A percentile compares a stretch with the other conserved stretches of the same genome.
phyloP scores from a whole-genome alignment of 2,888 invertebrate species.

The Onthophagus sagittarius region DNA sequence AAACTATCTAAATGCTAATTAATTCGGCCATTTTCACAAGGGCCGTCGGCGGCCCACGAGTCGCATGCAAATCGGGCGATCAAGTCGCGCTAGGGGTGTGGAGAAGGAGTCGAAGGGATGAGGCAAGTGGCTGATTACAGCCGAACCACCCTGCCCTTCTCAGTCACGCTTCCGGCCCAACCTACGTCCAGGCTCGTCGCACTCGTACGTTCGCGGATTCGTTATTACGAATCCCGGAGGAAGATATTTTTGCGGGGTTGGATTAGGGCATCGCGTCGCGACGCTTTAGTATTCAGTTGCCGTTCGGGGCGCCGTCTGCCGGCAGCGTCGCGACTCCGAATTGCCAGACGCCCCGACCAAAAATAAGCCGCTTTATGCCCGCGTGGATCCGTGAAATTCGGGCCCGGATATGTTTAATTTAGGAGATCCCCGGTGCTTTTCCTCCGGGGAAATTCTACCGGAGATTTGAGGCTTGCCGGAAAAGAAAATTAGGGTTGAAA shows the following conservation, averaged over 20 bases:
- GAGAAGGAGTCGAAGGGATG: not conserved
- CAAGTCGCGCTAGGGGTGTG: conserved; percentile 11
- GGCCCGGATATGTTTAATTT: not conserved
- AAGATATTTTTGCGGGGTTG: not conserved
- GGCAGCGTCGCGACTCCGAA: not conserved
- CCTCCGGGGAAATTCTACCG: not conserved
- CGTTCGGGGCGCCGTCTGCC: not conserved
- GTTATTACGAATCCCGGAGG: not conserved
- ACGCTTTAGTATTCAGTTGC: not conserved
- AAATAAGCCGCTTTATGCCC: not conserved
- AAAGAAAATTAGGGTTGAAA: not conserved
- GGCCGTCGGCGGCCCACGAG: conserved; percentile 46
- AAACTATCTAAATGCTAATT: conserved; percentile 56
- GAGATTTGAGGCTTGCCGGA: not conserved
- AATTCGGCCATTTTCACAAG: conserved; percentile 51
- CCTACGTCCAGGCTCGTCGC: not conserved
- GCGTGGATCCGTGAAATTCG: not conserved
- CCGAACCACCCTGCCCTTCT: not conserved
- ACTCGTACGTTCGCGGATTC: not conserved
- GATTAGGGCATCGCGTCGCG: not conserved
- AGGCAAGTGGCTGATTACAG: not conserved
- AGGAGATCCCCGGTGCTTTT: not conserved
- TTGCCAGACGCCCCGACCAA: not conserved
- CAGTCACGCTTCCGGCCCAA: not conserved
- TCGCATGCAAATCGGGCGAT: conserved; percentile 49